These are phyloP conservation scores for Pseudochaenichthys georgianus DNA, from an alignment of 2,797 vertebrate species.

Conservation along the genomic window DNA sequence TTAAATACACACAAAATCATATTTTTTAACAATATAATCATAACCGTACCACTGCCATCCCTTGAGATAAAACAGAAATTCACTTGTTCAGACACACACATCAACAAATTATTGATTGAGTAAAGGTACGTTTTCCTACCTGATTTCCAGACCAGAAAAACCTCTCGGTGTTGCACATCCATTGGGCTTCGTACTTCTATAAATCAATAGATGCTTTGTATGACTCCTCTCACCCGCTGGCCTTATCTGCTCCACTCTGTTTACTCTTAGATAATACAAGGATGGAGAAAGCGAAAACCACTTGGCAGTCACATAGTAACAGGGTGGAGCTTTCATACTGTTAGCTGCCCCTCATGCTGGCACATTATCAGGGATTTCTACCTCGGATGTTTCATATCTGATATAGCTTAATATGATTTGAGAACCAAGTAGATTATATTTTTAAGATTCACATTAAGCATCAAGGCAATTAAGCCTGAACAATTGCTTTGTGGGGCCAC, in stretches of 20 bases:
- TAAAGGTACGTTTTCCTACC: constrained; percentile 75
- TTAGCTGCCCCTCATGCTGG: not conserved
- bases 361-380: constrained; percentile 19
- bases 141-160: constrained; percentile 52
- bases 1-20: too few species aligned
- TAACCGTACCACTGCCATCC: not conserved
- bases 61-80: constrained; percentile 3
- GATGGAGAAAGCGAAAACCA: constrained; percentile 61
- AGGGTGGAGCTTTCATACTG: constrained; percentile 51
- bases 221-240: constrained; percentile 20
- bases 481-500: not conserved
- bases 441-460: not conserved
- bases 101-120: constrained; percentile 61
- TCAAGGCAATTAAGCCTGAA: not conserved
- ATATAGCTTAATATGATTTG: not conserved
- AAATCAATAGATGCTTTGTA: constrained; percentile 72
- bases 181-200: constrained; percentile 53
- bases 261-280: constrained; percentile 77
- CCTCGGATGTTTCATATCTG: not conserved
- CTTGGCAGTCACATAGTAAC: constrained; percentile 77
- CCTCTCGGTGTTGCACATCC: constrained; percentile 32
- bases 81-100: constrained; percentile 4
- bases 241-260: constrained; percentile 79
- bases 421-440: not conserved
- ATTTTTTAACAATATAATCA: not conserved